phyloP scores from a whole-genome alignment of 1,140 invertebrate genomes.

The Brachionus sp. region DNA sequence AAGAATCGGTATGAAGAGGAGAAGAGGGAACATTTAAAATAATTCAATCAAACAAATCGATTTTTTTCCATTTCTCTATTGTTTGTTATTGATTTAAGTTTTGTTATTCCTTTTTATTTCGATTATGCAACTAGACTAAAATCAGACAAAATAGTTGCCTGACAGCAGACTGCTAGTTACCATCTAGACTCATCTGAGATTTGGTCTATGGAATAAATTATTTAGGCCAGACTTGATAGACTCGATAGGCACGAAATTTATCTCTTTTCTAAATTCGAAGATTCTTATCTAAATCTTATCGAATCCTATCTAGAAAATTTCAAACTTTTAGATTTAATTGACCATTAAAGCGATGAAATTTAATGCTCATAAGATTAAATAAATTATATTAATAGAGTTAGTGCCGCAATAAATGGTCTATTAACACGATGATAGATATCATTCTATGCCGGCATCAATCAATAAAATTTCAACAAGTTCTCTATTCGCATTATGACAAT shows the following conservation, averaged over 20 bases:
- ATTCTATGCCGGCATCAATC: not conserved
- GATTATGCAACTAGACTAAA: not conserved
- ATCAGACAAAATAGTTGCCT: not conserved
- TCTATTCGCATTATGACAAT: not conserved
- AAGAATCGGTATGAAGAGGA: not conserved
- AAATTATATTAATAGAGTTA: not conserved
- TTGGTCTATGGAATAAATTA: not conserved
- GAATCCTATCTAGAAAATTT: not conserved
- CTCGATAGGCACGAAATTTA: not conserved
- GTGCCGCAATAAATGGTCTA: not conserved
- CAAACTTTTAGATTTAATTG: not conserved
- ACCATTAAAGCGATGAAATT: not conserved
- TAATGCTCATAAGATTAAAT: not conserved
- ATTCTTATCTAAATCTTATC: not conserved
- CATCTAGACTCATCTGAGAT: not conserved
- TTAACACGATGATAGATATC: not conserved
- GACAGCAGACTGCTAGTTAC: not conserved
- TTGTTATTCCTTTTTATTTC: not conserved
- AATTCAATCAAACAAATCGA: constrained; percentile 30
- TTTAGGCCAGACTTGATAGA: not conserved
- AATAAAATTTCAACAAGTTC: not conserved
- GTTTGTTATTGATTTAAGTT: not conserved
- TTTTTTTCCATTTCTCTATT: not conserved
- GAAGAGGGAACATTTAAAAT: constrained; percentile 19
- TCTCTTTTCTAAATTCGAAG: not conserved